These are phyloP conservation scores for Keiferia lycopersicella DNA, from an alignment of 2,888 invertebrate genomes.

Conservation along the genomic window DNA sequence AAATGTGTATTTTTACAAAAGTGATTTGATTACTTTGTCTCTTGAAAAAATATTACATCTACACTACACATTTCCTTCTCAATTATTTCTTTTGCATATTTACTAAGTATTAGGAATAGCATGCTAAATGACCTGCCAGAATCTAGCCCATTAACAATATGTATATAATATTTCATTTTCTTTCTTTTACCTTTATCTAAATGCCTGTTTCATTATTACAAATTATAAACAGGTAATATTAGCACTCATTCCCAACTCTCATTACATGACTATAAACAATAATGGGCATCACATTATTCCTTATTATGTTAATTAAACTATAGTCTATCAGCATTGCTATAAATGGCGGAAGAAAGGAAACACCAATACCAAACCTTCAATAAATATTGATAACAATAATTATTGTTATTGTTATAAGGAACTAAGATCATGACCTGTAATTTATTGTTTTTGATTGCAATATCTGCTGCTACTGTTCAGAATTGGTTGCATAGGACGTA, in stretches of 20 bases:
- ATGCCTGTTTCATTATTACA: neutral
- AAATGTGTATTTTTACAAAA: too few species aligned
- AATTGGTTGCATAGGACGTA: neutral
- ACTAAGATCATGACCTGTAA: slow-evolving; percentile 10
- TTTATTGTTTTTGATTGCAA: slow-evolving; percentile 13
- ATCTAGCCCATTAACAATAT: too few species aligned
- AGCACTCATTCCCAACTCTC: neutral
- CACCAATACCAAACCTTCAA: neutral
- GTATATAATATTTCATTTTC: neutral
- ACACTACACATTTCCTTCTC: neutral
- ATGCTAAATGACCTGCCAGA: too few species aligned
- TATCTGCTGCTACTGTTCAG: neutral
- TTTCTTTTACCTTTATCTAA: neutral
- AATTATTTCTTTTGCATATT: slow-evolving; percentile 1
- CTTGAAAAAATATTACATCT: too few species aligned
- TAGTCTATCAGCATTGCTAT: neutral
- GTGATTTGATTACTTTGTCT: too few species aligned
- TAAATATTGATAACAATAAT: slow-evolving; percentile 16
- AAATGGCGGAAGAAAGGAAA: slow-evolving; percentile 20
- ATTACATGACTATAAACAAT: slow-evolving; percentile 2
- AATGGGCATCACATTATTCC: neutral
- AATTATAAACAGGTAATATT: neutral
- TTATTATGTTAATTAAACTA: slow-evolving; percentile 3
- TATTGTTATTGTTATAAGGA: slow-evolving; percentile 13
- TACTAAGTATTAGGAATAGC: too few species aligned